Conservation (phyloP, 2,113 vertebrate species). For the Danionella cerebrum region DNA sequence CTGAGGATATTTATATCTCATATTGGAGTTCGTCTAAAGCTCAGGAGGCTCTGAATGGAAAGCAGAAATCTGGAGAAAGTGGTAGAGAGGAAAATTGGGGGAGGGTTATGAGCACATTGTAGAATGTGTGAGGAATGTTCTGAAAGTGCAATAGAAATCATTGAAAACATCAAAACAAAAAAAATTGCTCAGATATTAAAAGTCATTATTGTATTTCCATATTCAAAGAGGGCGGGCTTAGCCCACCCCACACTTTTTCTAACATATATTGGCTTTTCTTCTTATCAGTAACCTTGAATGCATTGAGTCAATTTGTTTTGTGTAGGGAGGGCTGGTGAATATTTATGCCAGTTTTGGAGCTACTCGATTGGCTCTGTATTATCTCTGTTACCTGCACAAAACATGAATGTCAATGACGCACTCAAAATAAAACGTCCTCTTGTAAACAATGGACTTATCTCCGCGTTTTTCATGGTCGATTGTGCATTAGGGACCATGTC, state of each 20-base stretch:
- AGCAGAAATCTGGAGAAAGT: neutral
- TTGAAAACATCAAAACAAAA: too few relatives aligned
- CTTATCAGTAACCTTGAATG: constrained; percentile 31
- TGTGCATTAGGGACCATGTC: constrained; percentile 3
- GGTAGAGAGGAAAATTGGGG: neutral
- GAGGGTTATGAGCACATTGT: neutral
- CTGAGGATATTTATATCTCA: constrained; percentile 29
- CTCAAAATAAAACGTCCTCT: constrained; percentile 6
- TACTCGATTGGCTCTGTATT: constrained; percentile 12
- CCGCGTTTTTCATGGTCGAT: neutral
- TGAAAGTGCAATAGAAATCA: too few relatives aligned
- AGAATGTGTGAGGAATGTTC: too few relatives aligned
- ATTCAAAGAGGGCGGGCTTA: too few relatives aligned
- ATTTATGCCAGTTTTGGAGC: constrained; percentile 15
- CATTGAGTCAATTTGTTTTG: constrained; percentile 21
- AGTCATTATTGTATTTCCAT: too few relatives aligned
- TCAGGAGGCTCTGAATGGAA: neutral
- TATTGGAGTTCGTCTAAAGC: neutral
- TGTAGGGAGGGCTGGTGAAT: constrained; percentile 10
- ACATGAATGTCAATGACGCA: constrained; percentile 17
- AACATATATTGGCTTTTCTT: too few relatives aligned
- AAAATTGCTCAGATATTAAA: too few relatives aligned
- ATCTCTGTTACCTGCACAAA: neutral
- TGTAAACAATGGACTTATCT: constrained; percentile 30
- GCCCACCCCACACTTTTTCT: too few relatives aligned